Evolutionary conservation across 1,140 invertebrate species (phyloP).

Genomic region (Myzus persicae): DNA sequence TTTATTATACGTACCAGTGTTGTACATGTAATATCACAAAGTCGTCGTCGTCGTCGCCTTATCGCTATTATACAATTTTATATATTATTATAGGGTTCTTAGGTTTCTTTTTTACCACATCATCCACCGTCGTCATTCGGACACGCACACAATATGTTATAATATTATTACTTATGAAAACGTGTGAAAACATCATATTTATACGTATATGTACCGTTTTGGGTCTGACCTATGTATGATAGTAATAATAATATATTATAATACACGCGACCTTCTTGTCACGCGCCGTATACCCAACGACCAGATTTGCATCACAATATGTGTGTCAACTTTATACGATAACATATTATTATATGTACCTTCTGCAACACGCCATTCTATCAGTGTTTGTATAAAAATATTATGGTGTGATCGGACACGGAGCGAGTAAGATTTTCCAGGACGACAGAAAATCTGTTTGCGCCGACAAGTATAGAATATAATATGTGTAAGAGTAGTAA

Average conservation of each 20-base stretch:
- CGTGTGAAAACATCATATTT: neutral
- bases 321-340: neutral
- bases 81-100: neutral
- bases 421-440: neutral
- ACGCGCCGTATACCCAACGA: neutral
- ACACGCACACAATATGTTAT: neutral
- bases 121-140: neutral
- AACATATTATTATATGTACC: neutral
- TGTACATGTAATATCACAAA: conserved; percentile 3
- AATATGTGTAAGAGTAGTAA: neutral
- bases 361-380: neutral
- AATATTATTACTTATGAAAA: conserved; percentile 10
- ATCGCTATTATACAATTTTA: neutral
- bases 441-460: neutral
- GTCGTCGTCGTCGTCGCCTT: neutral
- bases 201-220: neutral
- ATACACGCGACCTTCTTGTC: neutral
- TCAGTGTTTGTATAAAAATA: neutral
- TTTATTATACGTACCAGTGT: neutral
- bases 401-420: neutral
- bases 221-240: neutral
- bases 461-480: neutral
- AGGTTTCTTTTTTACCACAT: neutral
- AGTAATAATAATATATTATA: conserved; percentile 16
- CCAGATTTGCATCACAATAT: neutral